These are phyloP conservation scores for Anguilla obscura DNA, from an alignment of 2,797 vertebrate genomes.

Conservation along the genomic window DNA sequence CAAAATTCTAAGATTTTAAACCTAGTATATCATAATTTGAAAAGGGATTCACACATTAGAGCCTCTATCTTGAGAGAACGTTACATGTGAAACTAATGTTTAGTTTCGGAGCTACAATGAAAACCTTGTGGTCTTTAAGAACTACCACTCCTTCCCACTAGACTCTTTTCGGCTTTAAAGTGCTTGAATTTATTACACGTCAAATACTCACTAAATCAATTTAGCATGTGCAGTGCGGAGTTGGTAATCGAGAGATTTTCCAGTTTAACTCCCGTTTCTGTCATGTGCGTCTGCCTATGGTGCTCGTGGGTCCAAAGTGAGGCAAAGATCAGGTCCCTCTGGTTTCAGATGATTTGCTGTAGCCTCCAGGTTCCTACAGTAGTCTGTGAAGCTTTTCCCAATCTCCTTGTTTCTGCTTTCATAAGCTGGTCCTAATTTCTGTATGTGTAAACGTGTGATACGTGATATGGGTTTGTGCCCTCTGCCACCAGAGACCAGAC, in stretches of 20 bases:
- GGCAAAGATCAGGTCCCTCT: slow-evolving; percentile 57
- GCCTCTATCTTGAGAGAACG: slow-evolving; percentile 54
- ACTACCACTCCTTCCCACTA: slow-evolving; percentile 39
- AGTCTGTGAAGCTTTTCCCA: slow-evolving; percentile 21
- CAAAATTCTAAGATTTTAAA: not conserved
- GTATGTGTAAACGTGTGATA: slow-evolving; percentile 59
- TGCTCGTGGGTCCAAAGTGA: slow-evolving; percentile 47
- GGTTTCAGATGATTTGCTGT: slow-evolving; percentile 58
- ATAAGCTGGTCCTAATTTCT: slow-evolving; percentile 48
- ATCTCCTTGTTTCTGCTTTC: slow-evolving; percentile 30
- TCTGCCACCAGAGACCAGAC: slow-evolving; percentile 24
- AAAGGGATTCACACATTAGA: not conserved
- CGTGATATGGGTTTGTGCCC: slow-evolving; percentile 55
- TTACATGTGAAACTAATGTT: slow-evolving; percentile 42
- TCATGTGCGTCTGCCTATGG: slow-evolving; percentile 37
- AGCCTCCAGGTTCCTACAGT: slow-evolving; percentile 48
- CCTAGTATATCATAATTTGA: not conserved
- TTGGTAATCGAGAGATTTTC: slow-evolving; percentile 34
- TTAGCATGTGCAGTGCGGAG: slow-evolving; percentile 10
- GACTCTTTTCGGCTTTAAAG: slow-evolving; percentile 52
- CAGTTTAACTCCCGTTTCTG: slow-evolving; percentile 33
- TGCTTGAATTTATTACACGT: slow-evolving; percentile 53
- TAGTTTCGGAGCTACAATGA: slow-evolving; percentile 46
- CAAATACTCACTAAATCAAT: slow-evolving; percentile 27
- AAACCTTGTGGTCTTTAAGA: slow-evolving; percentile 56